Base-by-base conservation (phyloP, 2,113 vertebrate species). In the Leucosticte australis region DNA sequence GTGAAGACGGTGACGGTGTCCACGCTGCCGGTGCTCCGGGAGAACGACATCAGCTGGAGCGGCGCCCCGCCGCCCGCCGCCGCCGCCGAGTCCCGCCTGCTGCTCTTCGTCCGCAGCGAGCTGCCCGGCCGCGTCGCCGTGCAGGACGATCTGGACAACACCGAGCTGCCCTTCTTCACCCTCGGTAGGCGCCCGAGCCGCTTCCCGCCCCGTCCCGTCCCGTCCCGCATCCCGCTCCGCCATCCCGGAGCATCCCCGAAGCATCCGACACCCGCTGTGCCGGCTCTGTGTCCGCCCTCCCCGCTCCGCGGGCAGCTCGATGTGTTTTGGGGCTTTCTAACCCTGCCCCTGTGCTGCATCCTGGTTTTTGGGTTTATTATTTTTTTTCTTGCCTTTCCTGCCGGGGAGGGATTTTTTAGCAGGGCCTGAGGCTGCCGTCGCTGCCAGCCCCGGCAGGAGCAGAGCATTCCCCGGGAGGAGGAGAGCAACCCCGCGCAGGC, bases 141-240 rank as follows among this genome's bases (percentile, higher is more conserved):
- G 86, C 98, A 99, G 98, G 99, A 99, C 98, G 99, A 99, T 98
- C 98, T 99, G 97, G 99, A 99, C 98, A 99, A 99, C 98, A 99
- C 99, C 15, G 99, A 99, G 97, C 99, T 99, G 95, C 99, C 99
- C 79, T 99, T 99, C 98, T 99, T 99, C 98, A 99, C 99, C 52
- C 98, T 99, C 91, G 99, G 99, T 99, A 98, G 98, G 41, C 8
- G 46, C 27, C 52, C 49, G 18, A 47, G 41, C 67, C 16, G 24
- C 67, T 47, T 44, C 53, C 60, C 44, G 60, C 16, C 60, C 65
- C 76, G 47, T 14, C 77, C 73, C 76, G 47, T 16, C 77, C 73
- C 27, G 33, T 53, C 70, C 69, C 31, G 16, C 56, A 8, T 30
- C 44, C 77, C 56, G 39, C 53, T 10, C 10, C 57, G 13, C 33